Base-by-base conservation (phyloP, 2,797 vertebrate genomes). In the Acanthis flammea region DNA sequence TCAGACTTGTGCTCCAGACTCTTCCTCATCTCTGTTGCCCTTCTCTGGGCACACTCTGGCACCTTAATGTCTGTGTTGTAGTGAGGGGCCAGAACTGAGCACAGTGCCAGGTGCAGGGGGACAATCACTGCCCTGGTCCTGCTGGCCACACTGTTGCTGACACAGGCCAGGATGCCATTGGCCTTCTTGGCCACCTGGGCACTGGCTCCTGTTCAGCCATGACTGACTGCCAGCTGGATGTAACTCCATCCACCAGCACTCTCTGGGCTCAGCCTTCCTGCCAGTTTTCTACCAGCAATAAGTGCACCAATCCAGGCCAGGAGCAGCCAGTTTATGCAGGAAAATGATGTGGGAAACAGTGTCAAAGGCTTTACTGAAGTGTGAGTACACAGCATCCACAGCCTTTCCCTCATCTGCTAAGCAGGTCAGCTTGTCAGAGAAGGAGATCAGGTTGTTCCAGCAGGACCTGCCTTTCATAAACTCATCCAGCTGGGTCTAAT, bases 41-140 rank as follows among this genome's bases (percentile, higher is more conserved):
- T 35, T 61, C 47, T 54, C 48, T 68, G 35, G 22, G n/a, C 55
- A 6, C 0, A 0, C 3, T 17, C 13, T 42, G 47, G 10, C 4
- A 0, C 27, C 31, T 42, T 42, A 35, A 17, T 7, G 4, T 39
- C 35, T 53, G 7, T 58, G 18, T 22, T 39, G 21, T 4, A 24
- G 6, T 44, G 10, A 45, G 16, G 0, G 2, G 16, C 6, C 42
- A 48, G 27, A 54, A 21, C 10, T 15, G 28, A 44, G 1, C 31
- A n/a, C 19, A 63, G 6, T 12, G 31, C 16, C 0, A 0, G 16
- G 17, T 41, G 25, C 19, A 51, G 19, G 3, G 19, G 11, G 7
- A 7, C 0, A 0, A 19, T 19, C 1, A 2, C 23, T 75, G 28
- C 10, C 31, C 23, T 33, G 13, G 1, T 33, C 23, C 45, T 63